Percentiles rank a stretch among this genome's conserved stretches.
phyloP scores from a whole-genome alignment of 2,113 vertebrate genomes.

The Bungarus multicinctus region DNA sequence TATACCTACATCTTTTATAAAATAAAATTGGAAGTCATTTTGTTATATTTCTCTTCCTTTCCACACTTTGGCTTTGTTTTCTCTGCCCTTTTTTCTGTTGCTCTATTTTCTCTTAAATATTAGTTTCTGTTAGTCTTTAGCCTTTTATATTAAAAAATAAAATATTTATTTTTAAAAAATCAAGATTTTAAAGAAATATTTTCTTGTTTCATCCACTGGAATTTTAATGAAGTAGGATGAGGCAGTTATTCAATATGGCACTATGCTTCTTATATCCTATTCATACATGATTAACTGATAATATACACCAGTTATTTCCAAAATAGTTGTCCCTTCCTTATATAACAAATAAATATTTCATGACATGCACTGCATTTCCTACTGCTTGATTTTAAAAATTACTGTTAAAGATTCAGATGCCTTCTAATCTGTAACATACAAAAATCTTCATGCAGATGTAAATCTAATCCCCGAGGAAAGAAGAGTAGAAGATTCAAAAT shows the following conservation, averaged over 20 bases:
- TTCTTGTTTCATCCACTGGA: background rate
- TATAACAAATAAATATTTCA: conserved; percentile 1
- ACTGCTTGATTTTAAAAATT: background rate
- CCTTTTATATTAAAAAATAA: background rate
- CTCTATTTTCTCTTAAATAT: background rate
- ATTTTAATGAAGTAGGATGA: background rate
- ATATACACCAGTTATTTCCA: background rate
- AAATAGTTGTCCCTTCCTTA: background rate
- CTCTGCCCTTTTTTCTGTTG: background rate
- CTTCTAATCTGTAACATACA: background rate
- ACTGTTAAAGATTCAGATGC: background rate
- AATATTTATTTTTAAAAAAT: background rate
- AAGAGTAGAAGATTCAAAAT: background rate
- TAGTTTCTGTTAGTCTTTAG: background rate
- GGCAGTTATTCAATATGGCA: background rate
- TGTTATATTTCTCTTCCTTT: background rate
- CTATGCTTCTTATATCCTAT: background rate
- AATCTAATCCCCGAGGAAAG: background rate
- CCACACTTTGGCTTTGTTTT: background rate
- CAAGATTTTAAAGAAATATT: background rate
- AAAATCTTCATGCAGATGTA: too few relatives aligned
- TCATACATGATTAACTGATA: background rate
- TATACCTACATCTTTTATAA: background rate
- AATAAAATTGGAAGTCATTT: background rate
- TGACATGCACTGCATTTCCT: background rate